Base-by-base conservation (phyloP, 2,888 invertebrate species). In the Coecobrya sp. region DNA sequence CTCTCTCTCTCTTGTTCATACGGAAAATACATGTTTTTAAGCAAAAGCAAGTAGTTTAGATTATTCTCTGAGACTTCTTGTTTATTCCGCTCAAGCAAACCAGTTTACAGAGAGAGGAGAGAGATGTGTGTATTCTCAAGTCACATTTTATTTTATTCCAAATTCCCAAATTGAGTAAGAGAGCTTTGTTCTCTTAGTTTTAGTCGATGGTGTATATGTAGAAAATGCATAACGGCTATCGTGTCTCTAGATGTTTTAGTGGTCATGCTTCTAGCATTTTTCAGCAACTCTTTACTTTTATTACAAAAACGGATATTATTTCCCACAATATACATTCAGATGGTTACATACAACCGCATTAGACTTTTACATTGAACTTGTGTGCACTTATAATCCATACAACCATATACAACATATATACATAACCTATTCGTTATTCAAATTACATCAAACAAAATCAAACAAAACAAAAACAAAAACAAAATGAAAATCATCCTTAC, bases 111-210 rank as follows among this genome's bases (percentile, higher is more conserved):
- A 65, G 19, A 11, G 11, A 13, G 22, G 42, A 70, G 36, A 70
- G 19, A n/a, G 19, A 36, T 68, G 36, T 62, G 10, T 16, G 49
- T 22, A 68, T 70, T 86, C 86, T 86, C 86, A 65, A 82, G 55
- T 81, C 79, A 86, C 86, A 91, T 62, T n/a, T 4, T n/a, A 55
- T 90, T 85, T 84, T 49, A 86, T 86, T 86, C 86, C 2, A 27
- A 91, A 91, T 86, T 91, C 91, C 82, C 86, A 86, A 91, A 91
- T 91, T 82, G 91, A 91, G 86, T 86, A 86, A 86, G 86, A 86
- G 79, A 86, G 89, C 49, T 82, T 82, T 55, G 13, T 73, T 73
- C 30, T 73, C 42, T 49, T 10, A 10, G 1, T 19, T 11, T 25
- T 19, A 0, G 62, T 11, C 13, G 25, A 11, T 65, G 65, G 27